These are phyloP conservation scores for Aurelia aurita DNA, from an alignment of 30 jellyfish, hydroid and myxozoan species.

Conservation along the genomic window DNA sequence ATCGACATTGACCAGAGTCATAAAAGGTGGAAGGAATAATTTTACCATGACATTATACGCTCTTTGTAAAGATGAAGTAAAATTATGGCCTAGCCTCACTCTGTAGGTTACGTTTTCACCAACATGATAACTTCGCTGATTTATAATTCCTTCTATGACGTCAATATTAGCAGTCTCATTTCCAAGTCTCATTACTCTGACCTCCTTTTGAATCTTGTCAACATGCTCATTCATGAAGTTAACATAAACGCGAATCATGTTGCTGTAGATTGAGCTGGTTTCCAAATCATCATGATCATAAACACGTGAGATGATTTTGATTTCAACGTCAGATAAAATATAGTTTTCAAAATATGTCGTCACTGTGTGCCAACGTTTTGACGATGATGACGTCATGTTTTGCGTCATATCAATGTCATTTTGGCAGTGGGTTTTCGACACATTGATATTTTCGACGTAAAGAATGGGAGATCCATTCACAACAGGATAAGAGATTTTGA, in stretches of 20 bases:
- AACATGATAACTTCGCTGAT: not conserved
- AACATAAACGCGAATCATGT: not conserved
- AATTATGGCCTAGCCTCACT: not conserved
- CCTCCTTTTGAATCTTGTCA: not conserved
- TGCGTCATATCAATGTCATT: not conserved
- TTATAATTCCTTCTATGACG: not conserved
- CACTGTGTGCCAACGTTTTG: constrained; percentile 2
- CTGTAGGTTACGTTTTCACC: constrained; percentile 40
- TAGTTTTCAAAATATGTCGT: not conserved
- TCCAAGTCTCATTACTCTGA: constrained; percentile 3
- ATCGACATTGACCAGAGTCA: constrained; percentile 18
- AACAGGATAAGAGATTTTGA: constrained; percentile 24
- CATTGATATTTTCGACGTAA: not conserved
- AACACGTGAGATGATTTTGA: constrained; percentile 9
- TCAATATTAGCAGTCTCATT: constrained; percentile 25
- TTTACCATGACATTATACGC: constrained; percentile 35
- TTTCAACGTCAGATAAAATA: constrained; percentile 28
- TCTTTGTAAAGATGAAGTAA: constrained; percentile 7
- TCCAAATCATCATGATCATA: constrained; percentile 41
- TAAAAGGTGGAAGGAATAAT: constrained; percentile 38
- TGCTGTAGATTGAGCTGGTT: not conserved
- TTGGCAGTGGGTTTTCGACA: constrained; percentile 1
- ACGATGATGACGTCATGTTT: not conserved
- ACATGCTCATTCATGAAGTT: constrained; percentile 19
- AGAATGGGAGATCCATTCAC: constrained; percentile 23